These are phyloP conservation scores for Campopleginae sp. DNA, from an alignment of 2,888 invertebrate genomes.

Conservation along the genomic window DNA sequence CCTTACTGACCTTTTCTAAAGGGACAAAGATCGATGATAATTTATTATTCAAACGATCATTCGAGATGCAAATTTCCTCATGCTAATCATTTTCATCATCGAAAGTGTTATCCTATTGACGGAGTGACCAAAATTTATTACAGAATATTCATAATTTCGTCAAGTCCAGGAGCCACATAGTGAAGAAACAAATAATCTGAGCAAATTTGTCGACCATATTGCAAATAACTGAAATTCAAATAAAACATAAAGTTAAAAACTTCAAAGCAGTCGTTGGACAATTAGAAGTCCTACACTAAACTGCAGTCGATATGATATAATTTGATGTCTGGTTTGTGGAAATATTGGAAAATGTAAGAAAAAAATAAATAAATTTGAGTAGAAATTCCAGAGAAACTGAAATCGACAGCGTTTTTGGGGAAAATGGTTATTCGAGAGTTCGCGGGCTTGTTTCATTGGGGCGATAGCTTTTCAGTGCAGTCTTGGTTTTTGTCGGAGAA, in stretches of 20 bases:
- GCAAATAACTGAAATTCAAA: neutral
- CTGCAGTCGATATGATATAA: no score
- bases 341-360: no score
- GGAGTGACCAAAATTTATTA: neutral
- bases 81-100: neutral
- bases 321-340: no score
- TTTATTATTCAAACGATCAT: neutral
- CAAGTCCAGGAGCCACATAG: neutral
- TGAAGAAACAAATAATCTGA: neutral
- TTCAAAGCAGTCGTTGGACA: no score
- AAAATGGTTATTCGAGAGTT: constrained; percentile 77
- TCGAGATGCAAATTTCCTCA: neutral
- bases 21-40: neutral
- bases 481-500: constrained; percentile 74
- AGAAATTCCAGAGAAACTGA: no score
- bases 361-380: no score
- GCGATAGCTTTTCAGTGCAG: constrained; percentile 72
- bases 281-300: no score
- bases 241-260: no score
- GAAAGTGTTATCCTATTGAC: neutral
- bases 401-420: constrained; percentile 73
- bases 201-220: neutral
- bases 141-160: neutral
- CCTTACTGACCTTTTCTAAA: neutral
- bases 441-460: constrained; percentile 73